phyloP scores from a whole-genome alignment of 2,113 vertebrate genomes.

The Pardalotus punctatus region DNA sequence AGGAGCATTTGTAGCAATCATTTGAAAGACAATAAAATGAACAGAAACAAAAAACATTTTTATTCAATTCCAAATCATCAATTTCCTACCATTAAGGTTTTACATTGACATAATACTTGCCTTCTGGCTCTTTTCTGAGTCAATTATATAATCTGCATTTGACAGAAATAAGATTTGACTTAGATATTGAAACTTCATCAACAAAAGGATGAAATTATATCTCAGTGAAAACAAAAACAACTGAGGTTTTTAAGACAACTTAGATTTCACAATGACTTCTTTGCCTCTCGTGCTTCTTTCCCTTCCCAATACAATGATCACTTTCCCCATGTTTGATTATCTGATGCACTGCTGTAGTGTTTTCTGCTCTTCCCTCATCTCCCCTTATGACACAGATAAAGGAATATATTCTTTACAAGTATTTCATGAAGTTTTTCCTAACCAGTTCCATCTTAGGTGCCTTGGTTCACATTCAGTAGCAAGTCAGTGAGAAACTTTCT shows the following conservation, averaged over 20 bases:
- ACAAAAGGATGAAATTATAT: background rate
- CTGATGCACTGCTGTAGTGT: background rate
- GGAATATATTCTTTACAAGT: background rate
- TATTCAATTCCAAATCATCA: conserved; percentile 31
- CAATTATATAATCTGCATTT: conserved; percentile 11
- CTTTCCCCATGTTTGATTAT: background rate
- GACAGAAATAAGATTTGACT: conserved; percentile 43
- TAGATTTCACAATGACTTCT: background rate
- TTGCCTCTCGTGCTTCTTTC: background rate
- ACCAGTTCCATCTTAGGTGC: background rate
- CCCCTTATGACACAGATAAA: background rate
- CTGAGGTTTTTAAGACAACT: background rate
- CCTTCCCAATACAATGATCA: background rate
- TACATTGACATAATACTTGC: background rate
- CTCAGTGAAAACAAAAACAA: background rate
- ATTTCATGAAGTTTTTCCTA: background rate
- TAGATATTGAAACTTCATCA: conserved; percentile 26
- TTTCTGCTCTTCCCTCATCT: background rate
- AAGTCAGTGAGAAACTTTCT: background rate
- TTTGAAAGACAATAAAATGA: conserved; percentile 4
- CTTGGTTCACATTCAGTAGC: background rate
- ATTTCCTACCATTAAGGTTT: conserved; percentile 41
- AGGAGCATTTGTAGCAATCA: background rate
- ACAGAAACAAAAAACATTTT: background rate
- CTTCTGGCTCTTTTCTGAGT: conserved; percentile 41